phyloP scores from a whole-genome alignment of 2,888 invertebrate species.

The Metallyticus violacea region DNA sequence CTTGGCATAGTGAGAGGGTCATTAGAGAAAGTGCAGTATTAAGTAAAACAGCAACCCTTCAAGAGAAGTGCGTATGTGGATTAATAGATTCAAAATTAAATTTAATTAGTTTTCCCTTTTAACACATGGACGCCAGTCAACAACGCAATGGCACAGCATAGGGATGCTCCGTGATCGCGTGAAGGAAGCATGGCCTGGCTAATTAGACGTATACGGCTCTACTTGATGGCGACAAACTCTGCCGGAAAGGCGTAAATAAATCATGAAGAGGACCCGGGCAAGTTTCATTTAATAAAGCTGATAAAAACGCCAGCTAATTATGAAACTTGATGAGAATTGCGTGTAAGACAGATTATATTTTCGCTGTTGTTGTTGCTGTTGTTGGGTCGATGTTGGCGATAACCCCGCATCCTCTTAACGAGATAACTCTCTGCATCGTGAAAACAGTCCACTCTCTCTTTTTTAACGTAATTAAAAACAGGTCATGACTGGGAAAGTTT shows the following conservation, averaged over 20 bases:
- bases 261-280: conserved; percentile 5
- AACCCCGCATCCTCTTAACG: not conserved
- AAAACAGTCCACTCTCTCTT: not conserved
- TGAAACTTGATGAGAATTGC: conserved; percentile 1
- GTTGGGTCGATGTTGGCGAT: not conserved
- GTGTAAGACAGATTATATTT: not conserved
- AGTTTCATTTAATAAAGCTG: conserved; percentile 12
- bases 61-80: too few relatives aligned
- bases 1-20: too few relatives aligned
- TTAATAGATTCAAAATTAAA: too few relatives aligned
- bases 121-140: too few relatives aligned
- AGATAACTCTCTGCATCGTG: not conserved
- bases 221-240: conserved; percentile 17
- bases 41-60: too few relatives aligned
- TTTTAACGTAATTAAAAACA: not conserved
- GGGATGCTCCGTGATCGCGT: not conserved
- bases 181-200: not conserved
- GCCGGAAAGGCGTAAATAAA: conserved; percentile 4
- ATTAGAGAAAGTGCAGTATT: too few relatives aligned
- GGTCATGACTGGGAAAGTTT: not conserved
- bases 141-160: too few relatives aligned
- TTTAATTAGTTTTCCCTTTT: too few relatives aligned
- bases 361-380: not conserved
- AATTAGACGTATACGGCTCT: conserved; percentile 1
- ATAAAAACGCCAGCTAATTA: conserved; percentile 5